A percentile compares a stretch with the other conserved stretches of the same genome.
Conservation (phyloP, 1,140 invertebrate species). For the Gyrodactylus bullatarudis region DNA sequence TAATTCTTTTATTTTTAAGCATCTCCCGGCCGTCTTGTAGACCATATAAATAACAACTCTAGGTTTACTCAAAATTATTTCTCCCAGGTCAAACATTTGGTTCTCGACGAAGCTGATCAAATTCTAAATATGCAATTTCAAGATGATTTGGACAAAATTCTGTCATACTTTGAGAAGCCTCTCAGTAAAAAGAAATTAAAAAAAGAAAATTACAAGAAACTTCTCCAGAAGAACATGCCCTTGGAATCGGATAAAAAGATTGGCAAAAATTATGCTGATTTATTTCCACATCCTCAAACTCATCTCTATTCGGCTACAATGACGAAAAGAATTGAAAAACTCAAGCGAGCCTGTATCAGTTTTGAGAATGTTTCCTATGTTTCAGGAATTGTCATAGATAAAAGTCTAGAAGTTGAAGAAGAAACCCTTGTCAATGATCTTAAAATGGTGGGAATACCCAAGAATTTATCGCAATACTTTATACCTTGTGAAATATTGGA, state of each 20-base stretch:
- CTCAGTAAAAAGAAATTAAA: not conserved
- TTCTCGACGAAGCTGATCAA: not conserved
- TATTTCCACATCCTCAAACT: not conserved
- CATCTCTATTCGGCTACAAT: not conserved
- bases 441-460: not conserved
- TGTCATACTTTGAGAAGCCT: not conserved
- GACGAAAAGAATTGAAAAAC: not conserved
- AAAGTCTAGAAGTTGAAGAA: not conserved
- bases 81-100: not conserved
- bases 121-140: not conserved
- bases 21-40: constrained; percentile 56
- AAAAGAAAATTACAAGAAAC: not conserved
- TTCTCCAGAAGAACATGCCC: not conserved
- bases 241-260: not conserved
- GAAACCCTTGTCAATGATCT: not conserved
- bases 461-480: not conserved
- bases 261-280: not conserved
- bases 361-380: not conserved
- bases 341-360: not conserved
- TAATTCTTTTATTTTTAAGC: constrained; percentile 20
- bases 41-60: constrained; percentile 34
- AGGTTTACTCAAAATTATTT: not conserved
- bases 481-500: not conserved
- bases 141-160: not conserved
- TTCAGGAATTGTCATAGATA: not conserved